These are phyloP conservation scores for Pteromalus puparum DNA, from an alignment of 1,140 invertebrate genomes.

Conservation along the genomic window DNA sequence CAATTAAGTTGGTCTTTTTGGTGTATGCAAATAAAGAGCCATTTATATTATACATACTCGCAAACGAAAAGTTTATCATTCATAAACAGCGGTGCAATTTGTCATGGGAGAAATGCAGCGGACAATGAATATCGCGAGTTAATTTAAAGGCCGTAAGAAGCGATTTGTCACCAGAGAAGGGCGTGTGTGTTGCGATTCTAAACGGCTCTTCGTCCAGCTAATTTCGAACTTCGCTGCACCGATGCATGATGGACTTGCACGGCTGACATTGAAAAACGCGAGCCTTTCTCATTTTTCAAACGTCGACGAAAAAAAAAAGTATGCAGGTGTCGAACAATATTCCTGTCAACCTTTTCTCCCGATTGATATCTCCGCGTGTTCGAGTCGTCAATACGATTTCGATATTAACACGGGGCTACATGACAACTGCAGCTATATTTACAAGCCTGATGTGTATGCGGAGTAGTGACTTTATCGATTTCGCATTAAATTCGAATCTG, in stretches of 20 bases:
- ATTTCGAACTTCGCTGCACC: conserved; percentile 20
- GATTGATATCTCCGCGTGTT: conserved; percentile 11
- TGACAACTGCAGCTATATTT: not conserved
- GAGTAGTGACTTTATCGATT: not conserved
- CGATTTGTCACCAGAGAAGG: too few species aligned
- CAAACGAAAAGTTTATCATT: not conserved
- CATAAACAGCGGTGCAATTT: not conserved
- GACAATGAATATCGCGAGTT: not conserved
- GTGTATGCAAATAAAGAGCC: too few species aligned
- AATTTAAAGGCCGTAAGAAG: not conserved
- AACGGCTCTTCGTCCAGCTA: conserved; percentile 18
- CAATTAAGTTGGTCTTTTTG: not conserved
- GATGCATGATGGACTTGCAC: conserved; percentile 3
- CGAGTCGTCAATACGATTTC: not conserved
- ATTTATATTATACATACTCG: too few species aligned
- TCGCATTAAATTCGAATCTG: not conserved
- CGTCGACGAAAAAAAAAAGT: not conserved
- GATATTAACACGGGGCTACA: not conserved
- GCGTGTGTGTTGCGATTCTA: not conserved
- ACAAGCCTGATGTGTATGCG: not conserved
- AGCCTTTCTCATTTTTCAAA: conserved; percentile 26
- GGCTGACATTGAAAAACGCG: conserved; percentile 35
- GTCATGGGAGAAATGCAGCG: not conserved
- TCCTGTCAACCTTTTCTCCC: not conserved
- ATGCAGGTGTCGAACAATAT: conserved; percentile 27